Base-by-base conservation (phyloP, 2,888 invertebrate species). In the Spodoptera littoralis region DNA sequence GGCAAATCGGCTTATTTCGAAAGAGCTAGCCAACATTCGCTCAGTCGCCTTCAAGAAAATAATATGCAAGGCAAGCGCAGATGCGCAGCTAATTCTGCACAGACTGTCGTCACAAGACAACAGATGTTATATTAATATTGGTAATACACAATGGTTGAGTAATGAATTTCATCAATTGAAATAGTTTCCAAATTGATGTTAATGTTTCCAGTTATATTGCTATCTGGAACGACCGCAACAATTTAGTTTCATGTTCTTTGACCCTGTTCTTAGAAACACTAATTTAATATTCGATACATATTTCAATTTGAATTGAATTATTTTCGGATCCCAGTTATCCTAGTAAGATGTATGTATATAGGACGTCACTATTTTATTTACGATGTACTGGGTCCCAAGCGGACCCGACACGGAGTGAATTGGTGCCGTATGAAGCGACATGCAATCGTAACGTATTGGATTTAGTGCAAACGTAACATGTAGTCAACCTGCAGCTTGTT, bases 41-140 rank as follows among this genome's bases (percentile, higher is more conserved):
- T 76, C 65, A 68, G 57, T 66, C 48, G 59, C 75, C 73, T 74
- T 73, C 74, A 79, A 79, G 77, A 77, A 80, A 84, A 86, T 82
- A 82, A 80, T 79, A 80, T 79, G 77, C 79, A 74, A 81, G 73
- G 65, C 69, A 41, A 56, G 56, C 76, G 74, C 84, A 87, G 85
- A 82, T 87, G 85, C 76, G 80, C 74, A 67, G 72, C 79, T 82
- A 85, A 84, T 85, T 84, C 82, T 79, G 83, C 84, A 80, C 77
- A 81, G 77, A 80, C 80, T 76, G 73, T 76, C 73, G 81, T 75
- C 76, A 79, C 80, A 77, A 76, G 69, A 65, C 65, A 27, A 54
- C 80, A 65, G 73, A 70, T 57, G 69, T 55, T 51, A 70, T 73
- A 68, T 67, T 76, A 74, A 72, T 79, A 69, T 78, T 79, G 68